These are phyloP conservation scores for Azorinus chamasolen DNA, from an alignment of 2,888 invertebrate species.

Conservation along the genomic window DNA sequence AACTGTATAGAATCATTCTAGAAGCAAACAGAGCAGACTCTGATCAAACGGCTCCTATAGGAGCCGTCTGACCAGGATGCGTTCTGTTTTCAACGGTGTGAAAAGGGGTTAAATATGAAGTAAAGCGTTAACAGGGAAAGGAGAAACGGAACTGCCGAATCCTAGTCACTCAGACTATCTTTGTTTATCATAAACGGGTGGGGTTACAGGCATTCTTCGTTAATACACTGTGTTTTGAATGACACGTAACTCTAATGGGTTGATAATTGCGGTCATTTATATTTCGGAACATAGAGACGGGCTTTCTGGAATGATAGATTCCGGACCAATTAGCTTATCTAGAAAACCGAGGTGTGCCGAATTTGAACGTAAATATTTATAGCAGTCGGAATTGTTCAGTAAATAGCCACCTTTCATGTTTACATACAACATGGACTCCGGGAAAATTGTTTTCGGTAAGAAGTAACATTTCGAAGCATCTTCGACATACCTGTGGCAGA, in stretches of 20 bases:
- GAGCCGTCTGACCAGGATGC: too few relatives aligned
- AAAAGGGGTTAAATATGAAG: too few relatives aligned
- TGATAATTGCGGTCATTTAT: slow-evolving; percentile 2
- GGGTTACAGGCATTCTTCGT: slow-evolving; percentile 52
- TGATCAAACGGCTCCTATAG: too few relatives aligned
- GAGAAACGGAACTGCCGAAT: too few relatives aligned
- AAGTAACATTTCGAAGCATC: too few relatives aligned
- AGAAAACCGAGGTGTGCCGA: slow-evolving; percentile 4
- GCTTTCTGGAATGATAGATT: not conserved
- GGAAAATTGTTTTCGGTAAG: too few relatives aligned
- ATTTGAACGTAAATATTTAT: slow-evolving; percentile 36
- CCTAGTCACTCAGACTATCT: too few relatives aligned
- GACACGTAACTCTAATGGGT: not conserved
- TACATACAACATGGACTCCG: not conserved
- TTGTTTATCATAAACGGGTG: slow-evolving; percentile 21
- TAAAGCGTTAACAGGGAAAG: too few relatives aligned
- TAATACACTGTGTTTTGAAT: slow-evolving; percentile 18
- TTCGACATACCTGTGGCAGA: not conserved
- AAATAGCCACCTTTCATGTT: slow-evolving; percentile 30
- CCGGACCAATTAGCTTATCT: too few relatives aligned
- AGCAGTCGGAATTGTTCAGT: slow-evolving; percentile 12
- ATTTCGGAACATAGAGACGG: not conserved
- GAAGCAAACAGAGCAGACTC: too few relatives aligned
- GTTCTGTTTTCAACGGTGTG: too few relatives aligned
- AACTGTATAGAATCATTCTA: too few relatives aligned